A percentile compares a stretch with the other conserved stretches of the same genome.
These are phyloP conservation scores for Sminthurinus aureus DNA, from an alignment of 2,888 invertebrate species.

Conservation along the genomic window DNA sequence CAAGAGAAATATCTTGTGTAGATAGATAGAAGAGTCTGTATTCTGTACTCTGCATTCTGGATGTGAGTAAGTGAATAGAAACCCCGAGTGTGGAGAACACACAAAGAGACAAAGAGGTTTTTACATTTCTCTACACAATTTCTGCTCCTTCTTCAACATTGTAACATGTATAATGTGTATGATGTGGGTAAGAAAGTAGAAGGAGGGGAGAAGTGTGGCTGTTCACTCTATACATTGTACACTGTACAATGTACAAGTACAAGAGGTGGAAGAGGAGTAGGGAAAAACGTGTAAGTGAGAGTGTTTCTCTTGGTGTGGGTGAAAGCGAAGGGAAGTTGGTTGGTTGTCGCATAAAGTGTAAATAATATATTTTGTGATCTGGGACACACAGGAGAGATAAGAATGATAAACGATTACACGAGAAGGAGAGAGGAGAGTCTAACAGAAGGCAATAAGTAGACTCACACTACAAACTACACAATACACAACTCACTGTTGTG, in stretches of 20 bases:
- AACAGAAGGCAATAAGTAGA: constrained; percentile 35
- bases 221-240: no score
- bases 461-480: not conserved
- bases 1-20: not conserved
- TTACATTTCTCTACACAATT: no score
- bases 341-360: constrained; percentile 32
- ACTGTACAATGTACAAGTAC: not conserved
- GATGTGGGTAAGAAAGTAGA: no score
- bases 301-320: not conserved
- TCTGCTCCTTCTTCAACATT: no score
- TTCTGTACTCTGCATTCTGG: not conserved
- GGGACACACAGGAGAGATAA: constrained; percentile 34
- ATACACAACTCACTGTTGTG: no score
- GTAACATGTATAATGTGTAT: not conserved
- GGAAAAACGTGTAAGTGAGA: not conserved
- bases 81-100: not conserved
- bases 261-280: not conserved
- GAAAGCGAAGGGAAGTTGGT: not conserved
- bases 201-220: no score
- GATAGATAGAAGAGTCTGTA: not conserved
- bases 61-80: not conserved
- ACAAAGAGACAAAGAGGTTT: constrained; percentile 16
- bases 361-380: constrained; percentile 40
- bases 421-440: not conserved
- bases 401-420: constrained; percentile 40